Percentiles rank a stretch among this genome's conserved stretches.
Evolutionary conservation across 2,797 vertebrate species (phyloP).

Genomic region (Rhincodon typus): DNA sequence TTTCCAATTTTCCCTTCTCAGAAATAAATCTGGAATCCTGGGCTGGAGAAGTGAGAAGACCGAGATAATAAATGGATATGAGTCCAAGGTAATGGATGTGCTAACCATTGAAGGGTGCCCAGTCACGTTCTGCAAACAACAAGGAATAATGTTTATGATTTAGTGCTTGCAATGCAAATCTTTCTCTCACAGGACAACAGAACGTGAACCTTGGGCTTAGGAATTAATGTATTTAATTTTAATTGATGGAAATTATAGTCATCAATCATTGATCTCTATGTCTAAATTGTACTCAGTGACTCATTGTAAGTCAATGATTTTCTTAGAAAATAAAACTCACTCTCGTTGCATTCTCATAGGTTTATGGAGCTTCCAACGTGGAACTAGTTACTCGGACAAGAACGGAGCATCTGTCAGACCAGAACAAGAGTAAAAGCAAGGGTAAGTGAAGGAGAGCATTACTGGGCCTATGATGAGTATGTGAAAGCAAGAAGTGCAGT

Average conservation of each 20-base stretch:
- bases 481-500: background rate
- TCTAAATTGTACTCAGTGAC: background rate
- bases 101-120: background rate
- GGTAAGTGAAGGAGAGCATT: slow-evolving; percentile 52
- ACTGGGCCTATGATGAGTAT: background rate
- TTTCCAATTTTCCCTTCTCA: slow-evolving; percentile 49
- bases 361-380: slow-evolving; percentile 91
- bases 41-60: slow-evolving; percentile 97
- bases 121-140: background rate
- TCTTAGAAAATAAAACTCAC: background rate
- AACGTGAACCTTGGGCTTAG: background rate
- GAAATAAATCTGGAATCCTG: slow-evolving; percentile 92
- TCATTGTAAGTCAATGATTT: background rate
- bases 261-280: background rate
- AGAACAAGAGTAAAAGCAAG: slow-evolving; percentile 92
- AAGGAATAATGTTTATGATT: background rate
- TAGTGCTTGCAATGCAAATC: background rate
- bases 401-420: slow-evolving; percentile 88
- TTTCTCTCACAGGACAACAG: background rate
- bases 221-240: background rate
- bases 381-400: slow-evolving; percentile 92
- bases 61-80: slow-evolving; percentile 87
- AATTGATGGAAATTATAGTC: background rate
- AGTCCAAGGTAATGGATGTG: slow-evolving; percentile 78
- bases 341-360: slow-evolving; percentile 56